Evolutionary conservation across 2,113 vertebrate species (phyloP), one percentile per base, ranked within the genome.

Genomic region (Melozone crissalis): DNA sequence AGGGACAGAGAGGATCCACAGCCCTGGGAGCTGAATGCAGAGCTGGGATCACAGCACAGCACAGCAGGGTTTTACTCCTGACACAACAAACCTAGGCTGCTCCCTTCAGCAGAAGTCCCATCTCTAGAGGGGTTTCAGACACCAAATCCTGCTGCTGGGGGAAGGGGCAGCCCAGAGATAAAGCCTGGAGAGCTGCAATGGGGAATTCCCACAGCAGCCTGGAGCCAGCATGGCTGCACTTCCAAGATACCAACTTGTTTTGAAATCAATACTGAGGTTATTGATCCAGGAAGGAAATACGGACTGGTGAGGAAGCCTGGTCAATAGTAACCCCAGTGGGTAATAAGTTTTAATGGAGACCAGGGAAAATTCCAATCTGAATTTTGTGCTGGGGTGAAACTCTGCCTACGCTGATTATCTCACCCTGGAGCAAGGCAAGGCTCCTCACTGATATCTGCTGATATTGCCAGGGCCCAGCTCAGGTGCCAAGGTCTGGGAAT

Each of bases 191-290:
- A 93, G 43, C 51, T 65, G 81, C 58, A 54, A 5, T 37, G 93
- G 58, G 20, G 89, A 94, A 81, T 21, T 58, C 72, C 73, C 86
- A 31, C 30, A 88, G 84, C 83, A 90, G 89, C 83, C 84, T 33
- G 59, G 30, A 95, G 73, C 95, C 27, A 57, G 84, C 81, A 74
- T 54, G 19, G 7, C 91, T 26, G 37, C 47, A 69, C 57, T 94
- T 92, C 73, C 49, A 73, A 95, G 84, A 90, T 85, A 97, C 93
- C 94, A 94, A 96, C 91, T 96, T 97, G 74, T 79, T 88, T 71
- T 77, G 95, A 96, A 96, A 97, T 96, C 96, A 94, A 97, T 94
- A 90, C 62, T 9, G 57, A 90, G 94, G 96, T 97, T 97, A 97
- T 97, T 81, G 96, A 97, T 93, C 92, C 75, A 90, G 95, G 94